A percentile compares a stretch with the other conserved stretches of the same genome.
Conservation (phyloP, 1,140 invertebrate species). For the Orius insidiosus region DNA sequence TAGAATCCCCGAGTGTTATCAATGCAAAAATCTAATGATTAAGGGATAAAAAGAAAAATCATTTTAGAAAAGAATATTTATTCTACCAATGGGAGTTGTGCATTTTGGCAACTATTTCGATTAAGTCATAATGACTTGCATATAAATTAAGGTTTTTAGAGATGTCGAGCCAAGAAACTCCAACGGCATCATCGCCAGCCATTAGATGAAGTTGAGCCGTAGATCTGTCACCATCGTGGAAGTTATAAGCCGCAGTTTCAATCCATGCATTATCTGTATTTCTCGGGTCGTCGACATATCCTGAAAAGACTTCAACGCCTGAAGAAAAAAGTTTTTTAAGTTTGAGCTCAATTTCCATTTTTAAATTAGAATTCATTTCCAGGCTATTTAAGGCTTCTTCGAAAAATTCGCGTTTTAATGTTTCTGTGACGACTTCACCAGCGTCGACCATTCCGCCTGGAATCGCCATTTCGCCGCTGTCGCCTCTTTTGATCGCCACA, state of each 20-base stretch:
- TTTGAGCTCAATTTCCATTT: conserved; percentile 27
- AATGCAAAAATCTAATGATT: no score
- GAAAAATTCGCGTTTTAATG: conserved; percentile 77
- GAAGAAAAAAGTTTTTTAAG: conserved; percentile 54
- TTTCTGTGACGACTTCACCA: conserved; percentile 61
- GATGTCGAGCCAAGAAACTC: conserved; percentile 73
- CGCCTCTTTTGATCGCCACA: conserved; percentile 69
- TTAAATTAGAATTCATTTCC: conserved; percentile 30
- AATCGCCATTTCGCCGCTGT: conserved; percentile 78
- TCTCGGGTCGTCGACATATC: conserved; percentile 89
- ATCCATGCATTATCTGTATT: conserved; percentile 98
- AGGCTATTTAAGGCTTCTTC: conserved; percentile 78
- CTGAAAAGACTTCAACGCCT: conserved; percentile 60
- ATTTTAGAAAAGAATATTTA: no score
- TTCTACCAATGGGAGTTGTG: conserved; percentile 15
- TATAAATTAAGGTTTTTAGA: conserved; percentile 51
- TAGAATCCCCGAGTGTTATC: no score
- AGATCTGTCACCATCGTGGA: conserved; percentile 58
- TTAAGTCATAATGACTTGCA: conserved; percentile 37
- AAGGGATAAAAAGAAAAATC: no score
- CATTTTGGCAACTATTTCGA: conserved; percentile 13
- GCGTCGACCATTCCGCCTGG: conserved; percentile 92
- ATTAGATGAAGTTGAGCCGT: conserved; percentile 46
- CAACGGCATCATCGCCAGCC: conserved; percentile 82
- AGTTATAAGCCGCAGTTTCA: conserved; percentile 83